phyloP scores from a whole-genome alignment of 2,113 vertebrate genomes.

The Tursiops truncatus region DNA sequence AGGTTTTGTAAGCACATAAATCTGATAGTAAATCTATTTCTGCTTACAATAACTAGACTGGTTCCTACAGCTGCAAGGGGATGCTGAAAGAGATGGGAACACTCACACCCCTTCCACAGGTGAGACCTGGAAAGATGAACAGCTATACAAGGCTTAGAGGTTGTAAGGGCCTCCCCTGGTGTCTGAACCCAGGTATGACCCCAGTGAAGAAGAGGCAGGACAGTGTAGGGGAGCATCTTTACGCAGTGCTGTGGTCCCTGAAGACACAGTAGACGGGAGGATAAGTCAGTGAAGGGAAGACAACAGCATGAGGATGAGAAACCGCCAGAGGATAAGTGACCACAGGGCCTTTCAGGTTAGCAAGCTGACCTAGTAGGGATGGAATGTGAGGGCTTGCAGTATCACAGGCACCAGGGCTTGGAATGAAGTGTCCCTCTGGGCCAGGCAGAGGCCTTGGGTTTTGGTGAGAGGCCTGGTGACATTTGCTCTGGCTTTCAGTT shows the following conservation, averaged over 20 bases:
- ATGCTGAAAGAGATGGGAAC: background rate
- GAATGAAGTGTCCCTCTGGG: background rate
- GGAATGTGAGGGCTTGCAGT: fast-evolving
- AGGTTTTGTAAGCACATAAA: background rate
- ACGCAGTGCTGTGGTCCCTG: background rate
- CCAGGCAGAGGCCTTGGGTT: background rate
- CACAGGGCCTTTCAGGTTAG: background rate
- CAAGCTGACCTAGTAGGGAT: background rate
- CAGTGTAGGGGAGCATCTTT: background rate
- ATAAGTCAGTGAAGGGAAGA: background rate
- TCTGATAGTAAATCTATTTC: background rate
- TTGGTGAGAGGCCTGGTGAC: background rate
- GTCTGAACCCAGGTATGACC: background rate
- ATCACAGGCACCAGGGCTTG: no score
- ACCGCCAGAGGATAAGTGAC: background rate
- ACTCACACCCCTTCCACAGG: background rate
- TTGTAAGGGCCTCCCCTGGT: background rate
- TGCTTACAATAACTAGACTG: background rate
- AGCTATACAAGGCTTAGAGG: background rate
- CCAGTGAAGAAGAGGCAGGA: background rate
- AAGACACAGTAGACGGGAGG: fast-evolving
- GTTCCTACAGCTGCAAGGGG: background rate
- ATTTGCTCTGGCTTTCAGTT: background rate
- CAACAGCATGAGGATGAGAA: background rate
- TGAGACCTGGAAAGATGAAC: background rate